These are phyloP conservation scores for Coboldia fuscipes DNA, from an alignment of 1,140 invertebrate genomes.

Conservation along the genomic window DNA sequence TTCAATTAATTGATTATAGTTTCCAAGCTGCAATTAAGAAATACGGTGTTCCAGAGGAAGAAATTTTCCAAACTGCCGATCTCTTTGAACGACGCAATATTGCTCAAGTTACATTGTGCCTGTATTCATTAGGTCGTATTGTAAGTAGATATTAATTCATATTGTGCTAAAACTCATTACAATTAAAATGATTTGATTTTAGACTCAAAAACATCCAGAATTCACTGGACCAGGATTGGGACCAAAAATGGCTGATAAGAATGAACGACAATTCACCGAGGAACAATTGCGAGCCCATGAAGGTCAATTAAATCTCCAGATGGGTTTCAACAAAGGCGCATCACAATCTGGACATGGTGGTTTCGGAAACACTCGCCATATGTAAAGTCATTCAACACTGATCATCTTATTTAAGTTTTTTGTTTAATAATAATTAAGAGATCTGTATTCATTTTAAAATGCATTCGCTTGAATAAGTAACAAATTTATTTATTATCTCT, in stretches of 20 bases:
- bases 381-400: constrained; percentile 33
- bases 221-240: constrained; percentile 74
- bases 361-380: constrained; percentile 89
- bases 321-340: constrained; percentile 89
- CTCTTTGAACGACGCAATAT: constrained; percentile 93
- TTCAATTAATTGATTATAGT: too few species aligned
- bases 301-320: constrained; percentile 80
- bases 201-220: constrained; percentile 88
- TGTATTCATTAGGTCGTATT: constrained; percentile 71
- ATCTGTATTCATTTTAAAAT: too few species aligned
- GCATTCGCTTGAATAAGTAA: too few species aligned
- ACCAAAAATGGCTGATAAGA: constrained; percentile 88
- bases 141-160: constrained; percentile 49
- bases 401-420: not conserved
- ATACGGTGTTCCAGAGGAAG: constrained; percentile 87
- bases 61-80: constrained; percentile 98
- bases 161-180: constrained; percentile 1
- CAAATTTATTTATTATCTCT: too few species aligned
- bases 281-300: constrained; percentile 84
- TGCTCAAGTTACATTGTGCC: constrained; percentile 78
- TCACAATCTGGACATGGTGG: constrained; percentile 67
- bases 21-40: constrained; percentile 85
- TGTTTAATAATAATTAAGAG: too few species aligned
- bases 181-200: not conserved
- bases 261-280: constrained; percentile 81